These are phyloP conservation scores for Cebus imitator DNA, from an alignment of 2,113 vertebrate species.

Conservation along the genomic window DNA sequence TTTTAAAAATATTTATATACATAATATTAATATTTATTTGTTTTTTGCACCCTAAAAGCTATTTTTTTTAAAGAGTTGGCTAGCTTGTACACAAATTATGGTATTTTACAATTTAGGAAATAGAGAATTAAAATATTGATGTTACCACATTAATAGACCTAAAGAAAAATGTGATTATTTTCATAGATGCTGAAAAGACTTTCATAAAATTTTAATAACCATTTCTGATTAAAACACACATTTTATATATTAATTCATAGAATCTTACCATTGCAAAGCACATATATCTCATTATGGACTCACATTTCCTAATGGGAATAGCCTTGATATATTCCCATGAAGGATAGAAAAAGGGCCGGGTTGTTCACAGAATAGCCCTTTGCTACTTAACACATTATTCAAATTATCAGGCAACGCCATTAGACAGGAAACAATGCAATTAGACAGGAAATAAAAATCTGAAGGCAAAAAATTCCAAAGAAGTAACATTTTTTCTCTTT, in stretches of 20 bases:
- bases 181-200: not conserved
- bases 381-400: not conserved
- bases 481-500: not conserved
- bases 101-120: not conserved
- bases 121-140: not conserved
- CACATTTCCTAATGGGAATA: not conserved
- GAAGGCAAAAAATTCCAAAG: not conserved
- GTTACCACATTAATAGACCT: not conserved
- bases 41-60: not conserved
- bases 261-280: not conserved
- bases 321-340: not conserved
- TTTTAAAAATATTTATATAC: not conserved
- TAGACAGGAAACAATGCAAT: not conserved
- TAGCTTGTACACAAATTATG: not conserved
- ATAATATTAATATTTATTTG: not conserved
- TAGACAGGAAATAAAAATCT: not conserved
- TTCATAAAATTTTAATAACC: not conserved
- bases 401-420: not conserved
- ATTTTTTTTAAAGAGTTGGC: not conserved
- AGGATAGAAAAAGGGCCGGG: not conserved
- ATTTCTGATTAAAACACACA: not conserved
- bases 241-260: not conserved
- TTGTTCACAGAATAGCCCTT: not conserved
- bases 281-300: not conserved
- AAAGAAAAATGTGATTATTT: not conserved